Conservation (phyloP, 2,113 vertebrate species). For the Spheniscus mendiculus region DNA sequence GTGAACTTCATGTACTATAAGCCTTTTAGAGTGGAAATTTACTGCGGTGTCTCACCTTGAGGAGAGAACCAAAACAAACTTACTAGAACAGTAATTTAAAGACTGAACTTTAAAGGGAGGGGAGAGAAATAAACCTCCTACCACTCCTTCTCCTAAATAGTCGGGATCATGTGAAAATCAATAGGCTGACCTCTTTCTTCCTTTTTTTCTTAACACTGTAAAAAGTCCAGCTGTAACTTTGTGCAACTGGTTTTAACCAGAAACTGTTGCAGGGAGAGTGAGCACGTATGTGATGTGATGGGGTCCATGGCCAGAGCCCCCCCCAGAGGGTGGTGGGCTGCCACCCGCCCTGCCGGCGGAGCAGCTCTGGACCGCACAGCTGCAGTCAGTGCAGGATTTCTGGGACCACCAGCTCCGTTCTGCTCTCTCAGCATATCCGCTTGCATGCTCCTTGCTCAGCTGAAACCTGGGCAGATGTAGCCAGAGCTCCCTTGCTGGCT, state of each 20-base stretch:
- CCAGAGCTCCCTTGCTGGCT: not conserved
- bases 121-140: conserved; percentile 9
- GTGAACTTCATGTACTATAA: conserved; percentile 1
- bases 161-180: not conserved
- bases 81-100: conserved; percentile 23
- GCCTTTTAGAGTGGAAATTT: conserved; percentile 43
- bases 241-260: not conserved
- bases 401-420: not conserved
- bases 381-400: not conserved
- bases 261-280: fast-evolving
- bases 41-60: not conserved
- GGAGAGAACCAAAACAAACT: conserved; percentile 17
- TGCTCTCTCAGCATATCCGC: not conserved
- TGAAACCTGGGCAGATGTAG: not conserved
- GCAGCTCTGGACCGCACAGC: fast-evolving
- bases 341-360: fast-evolving
- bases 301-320: not conserved
- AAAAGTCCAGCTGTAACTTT: not conserved
- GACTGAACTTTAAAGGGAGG: conserved; percentile 9
- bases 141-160: not conserved
- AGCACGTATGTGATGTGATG: fast-evolving
- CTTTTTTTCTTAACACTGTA: not conserved
- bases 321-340: not conserved
- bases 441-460: not conserved
- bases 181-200: not conserved